Evolutionary conservation across 2,888 invertebrate genomes (phyloP).

Genomic region (Napeogenes sylphis): DNA sequence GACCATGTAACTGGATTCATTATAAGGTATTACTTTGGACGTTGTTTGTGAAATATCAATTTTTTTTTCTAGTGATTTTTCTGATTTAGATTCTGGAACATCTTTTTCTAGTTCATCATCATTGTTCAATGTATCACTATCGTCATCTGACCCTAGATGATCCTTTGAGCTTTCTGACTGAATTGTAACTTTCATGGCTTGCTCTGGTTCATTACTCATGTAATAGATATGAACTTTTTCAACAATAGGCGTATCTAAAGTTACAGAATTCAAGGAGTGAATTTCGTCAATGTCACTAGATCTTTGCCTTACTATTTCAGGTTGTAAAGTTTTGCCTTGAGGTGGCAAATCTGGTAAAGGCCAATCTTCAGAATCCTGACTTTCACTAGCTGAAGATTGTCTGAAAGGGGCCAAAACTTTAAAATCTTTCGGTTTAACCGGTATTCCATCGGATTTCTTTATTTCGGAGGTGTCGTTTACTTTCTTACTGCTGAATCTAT

Average conservation of each 20-base stretch:
- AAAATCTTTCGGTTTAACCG: constrained; percentile 49
- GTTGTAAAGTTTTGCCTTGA: constrained; percentile 51
- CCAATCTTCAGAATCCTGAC: constrained; percentile 87
- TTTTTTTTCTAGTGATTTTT: constrained; percentile 53
- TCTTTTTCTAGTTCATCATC: constrained; percentile 79
- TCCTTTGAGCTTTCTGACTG: constrained; percentile 81
- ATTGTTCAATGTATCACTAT: constrained; percentile 83
- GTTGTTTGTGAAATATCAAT: constrained; percentile 55
- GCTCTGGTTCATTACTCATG: constrained; percentile 86
- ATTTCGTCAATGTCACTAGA: constrained; percentile 87
- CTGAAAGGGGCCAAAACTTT: constrained; percentile 54
- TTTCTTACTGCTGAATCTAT: constrained; percentile 47
- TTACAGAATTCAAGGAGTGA: constrained; percentile 87
- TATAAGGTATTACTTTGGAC: constrained; percentile 65
- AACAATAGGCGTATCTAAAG: constrained; percentile 83
- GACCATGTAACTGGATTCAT: constrained; percentile 72
- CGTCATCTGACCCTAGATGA: constrained; percentile 81
- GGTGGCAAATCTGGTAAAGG: constrained; percentile 85
- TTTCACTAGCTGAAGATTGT: constrained; percentile 76
- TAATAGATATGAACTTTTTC: constrained; percentile 89
- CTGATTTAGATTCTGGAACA: constrained; percentile 71
- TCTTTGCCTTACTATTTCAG: constrained; percentile 53
- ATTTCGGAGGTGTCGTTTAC: constrained; percentile 44
- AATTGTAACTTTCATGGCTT: constrained; percentile 85
- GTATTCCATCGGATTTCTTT: constrained; percentile 49